phyloP scores from a whole-genome alignment of 2,113 vertebrate species.

The Crotophaga sulcirostris region DNA sequence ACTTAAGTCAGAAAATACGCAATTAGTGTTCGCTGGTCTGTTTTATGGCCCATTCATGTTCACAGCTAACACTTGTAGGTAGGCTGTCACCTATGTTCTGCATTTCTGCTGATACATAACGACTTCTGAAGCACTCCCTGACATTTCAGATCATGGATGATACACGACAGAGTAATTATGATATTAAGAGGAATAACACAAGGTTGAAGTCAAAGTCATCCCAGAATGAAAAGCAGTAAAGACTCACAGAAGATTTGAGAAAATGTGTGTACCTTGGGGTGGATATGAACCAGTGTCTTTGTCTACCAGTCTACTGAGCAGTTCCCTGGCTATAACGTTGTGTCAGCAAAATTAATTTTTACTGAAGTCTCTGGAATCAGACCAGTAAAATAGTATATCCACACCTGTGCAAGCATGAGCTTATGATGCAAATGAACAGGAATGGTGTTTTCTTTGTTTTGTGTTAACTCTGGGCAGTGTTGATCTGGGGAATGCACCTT shows the following conservation, averaged over 20 bases:
- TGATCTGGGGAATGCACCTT: not conserved
- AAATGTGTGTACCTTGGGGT: not conserved
- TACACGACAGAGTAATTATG: not conserved
- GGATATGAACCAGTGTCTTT: not conserved
- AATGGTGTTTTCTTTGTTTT: not conserved
- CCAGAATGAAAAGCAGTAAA: not conserved
- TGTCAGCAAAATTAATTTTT: not conserved
- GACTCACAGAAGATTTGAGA: not conserved
- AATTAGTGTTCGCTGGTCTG: not conserved
- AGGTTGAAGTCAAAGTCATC: constrained; percentile 20
- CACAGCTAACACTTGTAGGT: not conserved
- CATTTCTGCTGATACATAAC: not conserved
- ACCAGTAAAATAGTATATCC: not conserved
- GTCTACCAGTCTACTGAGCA: not conserved
- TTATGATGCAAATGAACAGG: not conserved
- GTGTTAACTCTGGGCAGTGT: not conserved
- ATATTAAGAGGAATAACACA: constrained; percentile 13
- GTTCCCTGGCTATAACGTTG: not conserved
- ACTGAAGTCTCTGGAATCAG: not conserved
- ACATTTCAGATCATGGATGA: constrained; percentile 11
- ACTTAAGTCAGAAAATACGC: not conserved
- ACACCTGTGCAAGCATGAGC: not conserved
- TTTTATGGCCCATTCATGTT: not conserved
- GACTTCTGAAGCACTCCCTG: not conserved
- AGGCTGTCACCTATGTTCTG: not conserved